Conservation (phyloP, 2,113 vertebrate species). For the Colius striatus region DNA sequence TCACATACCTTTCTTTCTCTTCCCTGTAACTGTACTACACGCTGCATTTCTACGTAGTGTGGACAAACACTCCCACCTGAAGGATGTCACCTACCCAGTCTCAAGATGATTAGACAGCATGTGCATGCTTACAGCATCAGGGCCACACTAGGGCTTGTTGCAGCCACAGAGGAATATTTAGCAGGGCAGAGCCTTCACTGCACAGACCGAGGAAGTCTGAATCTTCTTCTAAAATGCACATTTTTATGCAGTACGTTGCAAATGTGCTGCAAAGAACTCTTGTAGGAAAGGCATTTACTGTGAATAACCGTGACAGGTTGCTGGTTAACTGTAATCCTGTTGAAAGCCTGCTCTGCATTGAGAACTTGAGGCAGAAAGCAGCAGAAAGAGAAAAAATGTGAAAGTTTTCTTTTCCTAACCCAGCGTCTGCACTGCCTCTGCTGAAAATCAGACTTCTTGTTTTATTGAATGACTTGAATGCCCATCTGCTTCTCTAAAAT, state of each 20-base stretch:
- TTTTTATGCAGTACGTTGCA: neutral
- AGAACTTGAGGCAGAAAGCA: neutral
- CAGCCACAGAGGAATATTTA: neutral
- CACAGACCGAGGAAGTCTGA: neutral
- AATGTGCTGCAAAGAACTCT: neutral
- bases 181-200: neutral
- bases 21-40: neutral
- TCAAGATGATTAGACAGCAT: fast-evolving
- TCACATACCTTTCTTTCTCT: neutral
- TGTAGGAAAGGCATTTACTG: neutral
- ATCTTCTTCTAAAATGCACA: neutral
- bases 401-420: neutral
- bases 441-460: neutral
- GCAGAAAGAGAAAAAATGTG: neutral
- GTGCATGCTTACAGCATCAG: neutral
- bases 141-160: neutral
- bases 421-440: neutral
- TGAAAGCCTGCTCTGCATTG: neutral
- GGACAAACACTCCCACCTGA: neutral
- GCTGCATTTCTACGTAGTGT: neutral
- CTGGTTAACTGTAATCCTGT: neutral
- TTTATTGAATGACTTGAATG: neutral
- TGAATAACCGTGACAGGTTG: neutral
- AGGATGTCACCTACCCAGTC: fast-evolving
- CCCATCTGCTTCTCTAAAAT: neutral